Evolutionary conservation across 30 jellyfish, hydroid and myxozoan species (phyloP), one percentile per base, ranked within the genome.

Genomic region (Sanderia malayensis): DNA sequence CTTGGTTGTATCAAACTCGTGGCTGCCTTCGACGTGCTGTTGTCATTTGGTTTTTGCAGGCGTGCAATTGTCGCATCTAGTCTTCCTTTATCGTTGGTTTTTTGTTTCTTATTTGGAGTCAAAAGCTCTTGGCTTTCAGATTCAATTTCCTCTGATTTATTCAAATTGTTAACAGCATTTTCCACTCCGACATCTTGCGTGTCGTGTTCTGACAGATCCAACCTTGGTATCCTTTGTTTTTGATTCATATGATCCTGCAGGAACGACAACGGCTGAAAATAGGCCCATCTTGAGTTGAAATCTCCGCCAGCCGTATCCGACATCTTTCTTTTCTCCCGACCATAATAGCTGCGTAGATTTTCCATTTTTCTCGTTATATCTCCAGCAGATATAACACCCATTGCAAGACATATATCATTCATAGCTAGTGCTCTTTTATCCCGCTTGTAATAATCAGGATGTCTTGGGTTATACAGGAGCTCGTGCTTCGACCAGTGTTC

Each of bases 221-320:
- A 59, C 76, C 81, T 78, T 70, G 79, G 44, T 31, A 46, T 62
- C 79, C 72, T 47, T 66, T 63, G 64, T 68, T 64, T 78, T 45
- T 64, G 89, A 58, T 66, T 78, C 89, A 78, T 78, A 73, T 80
- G 93, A 18, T 37, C 93, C 30, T 80, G 84, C 67, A 80, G 44
- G 58, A 80, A 80, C 67, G 64, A 45, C 63, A 80, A 46, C 71
- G 78, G 34, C 55, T 80, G 73, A 53, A 67, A 80, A 37, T 80
- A 80, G 84, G 80, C 84, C 93, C 93, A 80, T 69, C 93, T 80
- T 61, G 84, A 58, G 73, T 80, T 73, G 15, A 77, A 78, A 28
- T 68, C 77, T 74, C 45, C 34, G 55, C 59, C 22, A 29, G 71
- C 80, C 26, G 74, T 33, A 32, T 69, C 93, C 30, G 46, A 30